Percentiles rank a stretch among this genome's conserved stretches.
Evolutionary conservation across 2,797 vertebrate species (phyloP).

Genomic region (Gallinago stenura): DNA sequence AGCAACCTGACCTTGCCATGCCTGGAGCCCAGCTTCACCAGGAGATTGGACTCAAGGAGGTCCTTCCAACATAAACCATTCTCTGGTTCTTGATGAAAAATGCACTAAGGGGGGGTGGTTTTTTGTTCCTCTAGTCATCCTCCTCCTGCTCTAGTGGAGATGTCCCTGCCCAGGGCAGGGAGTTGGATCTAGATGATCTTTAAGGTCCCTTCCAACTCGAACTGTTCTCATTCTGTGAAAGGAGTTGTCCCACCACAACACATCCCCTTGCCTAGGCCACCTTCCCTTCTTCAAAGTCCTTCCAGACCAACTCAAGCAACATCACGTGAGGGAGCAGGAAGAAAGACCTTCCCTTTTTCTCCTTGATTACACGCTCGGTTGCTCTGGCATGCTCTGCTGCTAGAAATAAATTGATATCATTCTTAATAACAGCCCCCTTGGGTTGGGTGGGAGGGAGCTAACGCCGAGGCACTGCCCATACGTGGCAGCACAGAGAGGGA

Average conservation of each 20-base stretch:
- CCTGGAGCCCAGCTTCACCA: too few species aligned
- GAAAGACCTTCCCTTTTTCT: neutral
- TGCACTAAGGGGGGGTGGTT: too few species aligned
- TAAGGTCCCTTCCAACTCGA: too few species aligned
- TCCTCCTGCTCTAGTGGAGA: too few species aligned
- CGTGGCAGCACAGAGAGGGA: neutral
- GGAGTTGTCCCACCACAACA: neutral
- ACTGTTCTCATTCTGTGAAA: neutral
- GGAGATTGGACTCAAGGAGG: too few species aligned
- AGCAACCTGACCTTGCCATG: too few species aligned
- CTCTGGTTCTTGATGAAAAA: too few species aligned
- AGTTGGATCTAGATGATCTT: too few species aligned
- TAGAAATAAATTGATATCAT: slow-evolving; percentile 34
- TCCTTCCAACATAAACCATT: too few species aligned
- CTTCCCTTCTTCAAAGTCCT: neutral
- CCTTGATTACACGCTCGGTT: neutral
- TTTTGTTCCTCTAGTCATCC: too few species aligned
- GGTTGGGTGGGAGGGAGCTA: neutral
- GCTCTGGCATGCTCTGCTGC: neutral
- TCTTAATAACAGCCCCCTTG: neutral
- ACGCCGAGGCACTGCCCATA: neutral
- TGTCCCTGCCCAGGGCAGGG: too few species aligned
- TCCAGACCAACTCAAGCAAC: neutral
- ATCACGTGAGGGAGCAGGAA: neutral
- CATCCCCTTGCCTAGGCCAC: neutral